Percentiles rank a stretch among this genome's conserved stretches.
Evolutionary conservation across 2,797 vertebrate genomes (phyloP).

Genomic region (Enteromius thamalakanensis): DNA sequence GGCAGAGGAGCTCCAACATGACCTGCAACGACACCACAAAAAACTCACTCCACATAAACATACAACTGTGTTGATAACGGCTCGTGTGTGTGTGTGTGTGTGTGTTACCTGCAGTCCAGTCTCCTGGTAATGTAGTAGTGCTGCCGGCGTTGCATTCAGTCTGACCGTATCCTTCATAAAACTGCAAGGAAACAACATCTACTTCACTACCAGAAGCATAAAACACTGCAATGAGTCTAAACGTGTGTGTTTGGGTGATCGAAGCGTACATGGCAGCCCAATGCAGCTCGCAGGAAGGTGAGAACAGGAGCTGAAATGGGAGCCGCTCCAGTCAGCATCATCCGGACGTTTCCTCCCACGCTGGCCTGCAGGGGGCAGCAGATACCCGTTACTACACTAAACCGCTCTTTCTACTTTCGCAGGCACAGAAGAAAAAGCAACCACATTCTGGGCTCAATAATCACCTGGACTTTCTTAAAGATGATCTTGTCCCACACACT

Average conservation of each 20-base stretch:
- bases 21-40: constrained; percentile 73
- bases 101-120: constrained; percentile 86
- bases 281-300: constrained; percentile 89
- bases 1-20: constrained; percentile 94
- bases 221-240: background rate
- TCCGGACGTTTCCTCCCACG: constrained; percentile 87
- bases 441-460: background rate
- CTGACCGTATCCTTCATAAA: constrained; percentile 99
- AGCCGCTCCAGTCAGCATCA: constrained; percentile 95
- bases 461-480: constrained; percentile 96
- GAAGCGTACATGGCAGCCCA: constrained; percentile 92
- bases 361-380: constrained; percentile 81
- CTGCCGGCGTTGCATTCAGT: constrained; percentile 96
- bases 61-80: background rate
- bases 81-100: background rate
- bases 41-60: background rate
- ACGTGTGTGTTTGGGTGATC: background rate
- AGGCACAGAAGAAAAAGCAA: background rate
- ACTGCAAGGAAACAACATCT: constrained; percentile 85
- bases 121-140: constrained; percentile 86
- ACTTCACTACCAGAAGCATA: constrained; percentile 59
- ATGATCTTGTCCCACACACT: constrained; percentile 96
- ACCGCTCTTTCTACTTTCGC: too few relatives aligned
- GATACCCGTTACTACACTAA: constrained; percentile 62
- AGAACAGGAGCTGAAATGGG: constrained; percentile 90